Evolutionary conservation across 1,140 invertebrate genomes (phyloP).

Genomic region (Aphaenogaster floridana): DNA sequence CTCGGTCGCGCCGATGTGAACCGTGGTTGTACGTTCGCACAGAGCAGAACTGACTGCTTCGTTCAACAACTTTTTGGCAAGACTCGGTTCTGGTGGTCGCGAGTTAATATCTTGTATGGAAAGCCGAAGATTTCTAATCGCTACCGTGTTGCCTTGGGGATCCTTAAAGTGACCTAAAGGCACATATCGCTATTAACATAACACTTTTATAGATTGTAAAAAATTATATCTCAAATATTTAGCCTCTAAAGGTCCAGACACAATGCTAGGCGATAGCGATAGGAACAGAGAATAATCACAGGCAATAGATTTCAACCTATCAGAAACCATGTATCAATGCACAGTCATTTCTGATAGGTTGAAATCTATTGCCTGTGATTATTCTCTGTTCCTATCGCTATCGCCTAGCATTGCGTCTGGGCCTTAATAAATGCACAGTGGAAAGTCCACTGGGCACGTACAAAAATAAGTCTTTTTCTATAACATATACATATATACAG

Average conservation of each 20-base stretch:
- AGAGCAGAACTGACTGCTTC: constrained; percentile 93
- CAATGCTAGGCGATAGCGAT: no score
- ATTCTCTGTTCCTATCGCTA: no score
- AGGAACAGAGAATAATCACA: no score
- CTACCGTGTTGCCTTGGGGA: constrained; percentile 91
- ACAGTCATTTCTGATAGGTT: no score
- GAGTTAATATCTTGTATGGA: constrained; percentile 93
- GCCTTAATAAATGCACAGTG: not conserved
- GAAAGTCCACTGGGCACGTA: no score
- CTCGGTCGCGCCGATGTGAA: constrained; percentile 85
- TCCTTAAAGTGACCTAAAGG: constrained; percentile 93
- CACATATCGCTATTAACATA: not conserved
- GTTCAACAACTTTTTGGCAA: constrained; percentile 95
- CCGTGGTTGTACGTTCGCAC: constrained; percentile 89
- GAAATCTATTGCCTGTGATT: no score
- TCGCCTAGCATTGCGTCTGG: no score
- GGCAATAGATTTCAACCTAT: no score
- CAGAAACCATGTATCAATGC: no score
- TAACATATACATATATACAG: not conserved
- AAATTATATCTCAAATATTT: not conserved
- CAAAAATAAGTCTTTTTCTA: no score
- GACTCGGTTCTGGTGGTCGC: constrained; percentile 93
- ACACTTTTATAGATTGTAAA: not conserved
- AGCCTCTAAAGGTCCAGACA: not conserved
- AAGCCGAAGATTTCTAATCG: constrained; percentile 93